Evolutionary conservation across 1,140 invertebrate species (phyloP).

Genomic region (Whitmania pigra): DNA sequence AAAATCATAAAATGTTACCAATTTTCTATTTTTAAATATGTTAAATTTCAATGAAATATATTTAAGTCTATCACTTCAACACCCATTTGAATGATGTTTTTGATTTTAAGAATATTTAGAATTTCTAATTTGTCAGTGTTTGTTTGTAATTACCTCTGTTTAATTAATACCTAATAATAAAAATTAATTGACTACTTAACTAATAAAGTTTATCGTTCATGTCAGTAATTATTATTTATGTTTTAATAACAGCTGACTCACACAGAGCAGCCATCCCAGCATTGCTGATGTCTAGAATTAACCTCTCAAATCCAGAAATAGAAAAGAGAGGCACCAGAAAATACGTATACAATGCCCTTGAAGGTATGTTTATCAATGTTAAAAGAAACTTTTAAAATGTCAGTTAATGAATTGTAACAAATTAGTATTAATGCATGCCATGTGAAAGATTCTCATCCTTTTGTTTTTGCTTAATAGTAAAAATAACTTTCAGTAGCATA

Average conservation of each 20-base stretch:
- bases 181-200: neutral
- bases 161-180: neutral
- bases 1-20: too few relatives aligned
- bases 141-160: neutral
- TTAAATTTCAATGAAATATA: too few relatives aligned
- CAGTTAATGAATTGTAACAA: neutral
- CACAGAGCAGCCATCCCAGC: constrained; percentile 23
- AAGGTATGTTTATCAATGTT: constrained; percentile 15
- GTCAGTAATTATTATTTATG: neutral
- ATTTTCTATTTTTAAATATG: too few relatives aligned
- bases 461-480: neutral
- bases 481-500: neutral
- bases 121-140: neutral
- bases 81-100: too few relatives aligned
- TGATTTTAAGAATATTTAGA: neutral
- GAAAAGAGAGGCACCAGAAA: constrained; percentile 20
- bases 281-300: constrained; percentile 19
- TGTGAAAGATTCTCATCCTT: neutral
- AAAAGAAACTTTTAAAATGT: neutral
- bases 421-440: neutral
- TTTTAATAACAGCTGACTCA: constrained; percentile 9
- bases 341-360: constrained; percentile 21
- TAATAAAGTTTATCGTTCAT: too few relatives aligned
- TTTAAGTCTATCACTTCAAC: too few relatives aligned
- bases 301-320: constrained; percentile 15